These are phyloP conservation scores for Dendrolimus houi DNA, from an alignment of 2,888 invertebrate genomes.

Conservation along the genomic window DNA sequence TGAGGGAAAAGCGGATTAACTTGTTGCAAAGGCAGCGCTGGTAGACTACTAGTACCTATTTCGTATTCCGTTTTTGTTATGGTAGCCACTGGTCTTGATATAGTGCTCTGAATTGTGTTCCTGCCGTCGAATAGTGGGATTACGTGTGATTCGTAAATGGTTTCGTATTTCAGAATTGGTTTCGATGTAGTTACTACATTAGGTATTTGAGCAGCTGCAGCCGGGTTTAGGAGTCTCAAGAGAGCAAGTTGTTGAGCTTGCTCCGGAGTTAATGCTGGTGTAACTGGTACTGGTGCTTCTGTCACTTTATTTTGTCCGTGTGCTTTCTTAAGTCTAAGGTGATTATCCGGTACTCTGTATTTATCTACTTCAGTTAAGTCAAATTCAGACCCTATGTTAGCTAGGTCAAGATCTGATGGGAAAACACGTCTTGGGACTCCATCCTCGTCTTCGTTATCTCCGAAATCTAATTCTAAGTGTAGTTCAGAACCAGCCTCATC, in stretches of 20 bases:
- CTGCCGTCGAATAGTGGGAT: conserved; percentile 86
- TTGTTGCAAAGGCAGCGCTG: conserved; percentile 74
- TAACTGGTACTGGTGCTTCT: conserved; percentile 60
- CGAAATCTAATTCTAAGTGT: conserved; percentile 90
- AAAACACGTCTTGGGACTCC: conserved; percentile 68
- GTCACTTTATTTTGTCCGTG: conserved; percentile 70
- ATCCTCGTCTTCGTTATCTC: conserved; percentile 82
- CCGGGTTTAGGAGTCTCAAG: conserved; percentile 82
- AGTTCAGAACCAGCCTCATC: conserved; percentile 93
- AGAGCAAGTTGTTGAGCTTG: conserved; percentile 85
- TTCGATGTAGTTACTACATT: conserved; percentile 87
- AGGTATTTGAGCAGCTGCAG: conserved; percentile 79
- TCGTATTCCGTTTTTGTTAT: conserved; percentile 88
- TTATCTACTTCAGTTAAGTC: conserved; percentile 83
- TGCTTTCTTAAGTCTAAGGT: conserved; percentile 66
- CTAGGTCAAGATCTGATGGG: conserved; percentile 82
- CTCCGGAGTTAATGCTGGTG: conserved; percentile 79
- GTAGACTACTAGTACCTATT: conserved; percentile 83
- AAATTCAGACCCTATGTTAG: conserved; percentile 83
- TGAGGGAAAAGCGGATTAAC: conserved; percentile 76
- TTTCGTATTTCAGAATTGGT: conserved; percentile 85
- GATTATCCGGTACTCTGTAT: conserved; percentile 69
- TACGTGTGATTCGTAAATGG: conserved; percentile 88
- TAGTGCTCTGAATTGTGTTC: conserved; percentile 85
- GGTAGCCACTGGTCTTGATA: conserved; percentile 86